A percentile compares a stretch with the other conserved stretches of the same genome.
These are phyloP conservation scores for Epizoanthus rinbou DNA, from an alignment of 92 coral and sea anemone species.

Conservation along the genomic window DNA sequence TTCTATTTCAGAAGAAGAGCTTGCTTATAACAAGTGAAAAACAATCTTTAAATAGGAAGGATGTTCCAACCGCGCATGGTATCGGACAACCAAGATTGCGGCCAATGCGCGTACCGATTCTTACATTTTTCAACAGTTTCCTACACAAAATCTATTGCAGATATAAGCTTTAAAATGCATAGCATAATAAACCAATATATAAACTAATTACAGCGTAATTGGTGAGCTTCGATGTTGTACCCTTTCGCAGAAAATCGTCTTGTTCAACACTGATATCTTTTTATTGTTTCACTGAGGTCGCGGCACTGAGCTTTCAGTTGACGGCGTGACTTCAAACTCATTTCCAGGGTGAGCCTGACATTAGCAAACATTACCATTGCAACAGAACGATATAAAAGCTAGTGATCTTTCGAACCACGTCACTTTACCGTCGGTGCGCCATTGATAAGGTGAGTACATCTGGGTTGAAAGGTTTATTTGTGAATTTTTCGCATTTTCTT, in stretches of 20 bases:
- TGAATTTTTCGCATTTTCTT: too few species aligned
- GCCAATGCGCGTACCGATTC: not conserved
- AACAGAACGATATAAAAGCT: not conserved
- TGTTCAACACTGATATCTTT: not conserved
- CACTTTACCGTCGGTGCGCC: not conserved
- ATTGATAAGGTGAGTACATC: not conserved
- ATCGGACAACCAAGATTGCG: constrained; percentile 15
- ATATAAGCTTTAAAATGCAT: not conserved
- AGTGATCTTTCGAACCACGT: not conserved
- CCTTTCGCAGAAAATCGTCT: too few species aligned
- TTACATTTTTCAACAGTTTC: not conserved
- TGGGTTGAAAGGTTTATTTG: not conserved
- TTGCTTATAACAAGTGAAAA: too few species aligned
- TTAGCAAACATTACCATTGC: not conserved
- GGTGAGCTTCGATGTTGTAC: too few species aligned
- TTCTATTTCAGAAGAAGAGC: too few species aligned
- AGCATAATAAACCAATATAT: too few species aligned
- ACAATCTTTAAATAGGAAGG: too few species aligned
- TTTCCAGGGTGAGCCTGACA: too few species aligned
- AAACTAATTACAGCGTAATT: too few species aligned
- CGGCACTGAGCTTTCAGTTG: not conserved
- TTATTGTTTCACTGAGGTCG: not conserved
- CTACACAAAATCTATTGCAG: not conserved
- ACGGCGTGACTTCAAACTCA: not conserved
- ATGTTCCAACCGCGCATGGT: constrained; percentile 1